phyloP scores from a whole-genome alignment of 2,888 invertebrate species.

The Ashinkailepas kermadecensis region DNA sequence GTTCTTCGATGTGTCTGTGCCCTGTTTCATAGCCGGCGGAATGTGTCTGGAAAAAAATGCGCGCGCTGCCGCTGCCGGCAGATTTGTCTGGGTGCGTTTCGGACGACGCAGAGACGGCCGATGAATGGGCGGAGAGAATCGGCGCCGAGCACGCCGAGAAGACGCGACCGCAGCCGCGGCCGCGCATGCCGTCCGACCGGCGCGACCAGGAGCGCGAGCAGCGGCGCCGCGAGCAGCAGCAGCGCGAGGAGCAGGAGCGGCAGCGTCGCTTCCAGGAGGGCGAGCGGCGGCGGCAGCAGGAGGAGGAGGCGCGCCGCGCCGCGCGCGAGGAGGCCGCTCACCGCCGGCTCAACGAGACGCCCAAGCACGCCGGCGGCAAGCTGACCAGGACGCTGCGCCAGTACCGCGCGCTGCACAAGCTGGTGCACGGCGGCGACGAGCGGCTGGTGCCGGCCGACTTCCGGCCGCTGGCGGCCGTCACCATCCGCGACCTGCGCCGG shows the following conservation, averaged over 20 bases:
- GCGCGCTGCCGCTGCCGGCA: background rate
- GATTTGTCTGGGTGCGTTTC: conserved; percentile 1
- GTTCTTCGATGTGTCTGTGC: too few species aligned
- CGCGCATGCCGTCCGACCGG: background rate
- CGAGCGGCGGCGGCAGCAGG: background rate
- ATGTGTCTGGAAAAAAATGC: too few species aligned
- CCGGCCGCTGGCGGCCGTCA: background rate
- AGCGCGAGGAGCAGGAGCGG: conserved; percentile 4
- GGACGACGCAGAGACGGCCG: background rate
- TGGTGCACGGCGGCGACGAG: conserved; percentile 1
- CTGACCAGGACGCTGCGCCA: background rate
- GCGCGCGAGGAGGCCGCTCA: background rate
- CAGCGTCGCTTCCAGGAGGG: background rate
- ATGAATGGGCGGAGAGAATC: background rate
- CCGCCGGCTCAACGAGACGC: background rate
- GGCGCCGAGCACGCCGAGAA: background rate
- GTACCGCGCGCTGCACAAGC: conserved; percentile 10
- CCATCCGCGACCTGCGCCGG: background rate
- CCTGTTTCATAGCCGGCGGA: too few species aligned
- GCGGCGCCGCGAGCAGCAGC: background rate
- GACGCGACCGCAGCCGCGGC: background rate
- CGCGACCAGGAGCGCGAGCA: background rate
- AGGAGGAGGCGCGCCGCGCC: background rate
- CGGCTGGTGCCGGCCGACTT: conserved; percentile 3
- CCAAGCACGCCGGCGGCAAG: background rate